phyloP scores from a whole-genome alignment of 2,113 vertebrate genomes.

The Coregonus clupeaformis region DNA sequence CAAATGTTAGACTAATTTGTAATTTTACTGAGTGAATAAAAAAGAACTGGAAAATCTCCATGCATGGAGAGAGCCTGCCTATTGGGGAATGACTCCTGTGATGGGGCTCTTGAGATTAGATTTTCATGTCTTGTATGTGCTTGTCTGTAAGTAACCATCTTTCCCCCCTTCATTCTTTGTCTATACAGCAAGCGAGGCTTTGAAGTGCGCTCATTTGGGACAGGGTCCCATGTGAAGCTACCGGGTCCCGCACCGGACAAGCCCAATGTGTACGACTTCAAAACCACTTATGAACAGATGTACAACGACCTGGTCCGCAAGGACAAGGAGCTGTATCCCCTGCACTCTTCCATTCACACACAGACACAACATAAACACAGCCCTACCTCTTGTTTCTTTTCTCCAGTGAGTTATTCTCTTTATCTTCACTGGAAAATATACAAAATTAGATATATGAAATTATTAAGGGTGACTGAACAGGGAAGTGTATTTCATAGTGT shows the following conservation, averaged over 20 bases:
- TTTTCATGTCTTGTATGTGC: background rate
- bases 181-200: slow-evolving; percentile 93
- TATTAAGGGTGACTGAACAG: background rate
- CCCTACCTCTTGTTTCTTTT: background rate
- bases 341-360: slow-evolving; percentile 27
- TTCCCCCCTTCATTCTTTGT: slow-evolving; percentile 31
- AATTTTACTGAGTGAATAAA: no score
- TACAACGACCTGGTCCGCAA: slow-evolving; percentile 99
- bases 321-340: slow-evolving; percentile 99
- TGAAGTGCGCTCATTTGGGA: slow-evolving; percentile 95
- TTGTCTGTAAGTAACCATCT: background rate
- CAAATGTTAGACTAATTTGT: no score
- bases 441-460: no score
- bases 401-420: background rate
- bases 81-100: background rate
- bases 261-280: slow-evolving; percentile 99
- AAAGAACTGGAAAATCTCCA: background rate
- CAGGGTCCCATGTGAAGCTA: slow-evolving; percentile 94
- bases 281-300: slow-evolving; percentile 99
- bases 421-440: no score
- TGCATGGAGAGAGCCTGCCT: background rate
- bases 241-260: slow-evolving; percentile 98
- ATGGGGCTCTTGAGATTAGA: background rate
- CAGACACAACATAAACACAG: background rate
- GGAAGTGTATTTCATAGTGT: background rate